Evolutionary conservation across 1,140 invertebrate species (phyloP).

Genomic region (Apis dorsata): DNA sequence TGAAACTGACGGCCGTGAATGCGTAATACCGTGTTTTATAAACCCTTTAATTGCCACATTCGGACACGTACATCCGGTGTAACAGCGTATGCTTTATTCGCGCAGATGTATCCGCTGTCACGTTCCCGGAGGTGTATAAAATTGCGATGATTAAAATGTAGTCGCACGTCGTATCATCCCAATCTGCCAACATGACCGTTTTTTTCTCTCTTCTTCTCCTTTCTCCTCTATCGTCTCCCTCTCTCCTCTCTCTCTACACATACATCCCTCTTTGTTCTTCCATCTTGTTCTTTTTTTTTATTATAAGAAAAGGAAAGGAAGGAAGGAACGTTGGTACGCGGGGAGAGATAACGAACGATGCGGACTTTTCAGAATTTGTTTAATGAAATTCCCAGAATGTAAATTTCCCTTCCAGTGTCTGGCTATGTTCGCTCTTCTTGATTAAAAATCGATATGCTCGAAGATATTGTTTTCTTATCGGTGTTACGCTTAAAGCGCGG

Average conservation of each 20-base stretch:
- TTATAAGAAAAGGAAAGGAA: neutral
- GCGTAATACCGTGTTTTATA: slow-evolving; percentile 42
- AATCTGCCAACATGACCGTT: neutral
- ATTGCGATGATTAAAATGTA: slow-evolving; percentile 51
- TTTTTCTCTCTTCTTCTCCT: neutral
- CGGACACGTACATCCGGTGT: slow-evolving; percentile 13
- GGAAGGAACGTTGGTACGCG: neutral
- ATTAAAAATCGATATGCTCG: slow-evolving; percentile 16
- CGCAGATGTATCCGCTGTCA: slow-evolving; percentile 33
- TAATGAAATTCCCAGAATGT: slow-evolving; percentile 26
- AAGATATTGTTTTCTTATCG: neutral
- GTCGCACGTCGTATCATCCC: neutral
- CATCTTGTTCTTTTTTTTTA: slow-evolving; percentile 18
- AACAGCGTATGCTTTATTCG: slow-evolving; percentile 33
- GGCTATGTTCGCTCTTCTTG: neutral
- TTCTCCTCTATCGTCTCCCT: neutral
- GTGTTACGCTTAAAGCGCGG: neutral
- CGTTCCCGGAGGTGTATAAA: slow-evolving; percentile 22
- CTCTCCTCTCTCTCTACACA: neutral
- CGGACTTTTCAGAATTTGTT: slow-evolving; percentile 20
- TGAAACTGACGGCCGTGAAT: slow-evolving; percentile 24
- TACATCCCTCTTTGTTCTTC: neutral
- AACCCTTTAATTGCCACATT: slow-evolving; percentile 50
- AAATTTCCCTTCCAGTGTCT: neutral
- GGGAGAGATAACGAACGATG: slow-evolving; percentile 13